A percentile compares a stretch with the other conserved stretches of the same genome.
These are phyloP conservation scores for Yponomeuta sedellus DNA, from an alignment of 2,888 invertebrate species.

Conservation along the genomic window DNA sequence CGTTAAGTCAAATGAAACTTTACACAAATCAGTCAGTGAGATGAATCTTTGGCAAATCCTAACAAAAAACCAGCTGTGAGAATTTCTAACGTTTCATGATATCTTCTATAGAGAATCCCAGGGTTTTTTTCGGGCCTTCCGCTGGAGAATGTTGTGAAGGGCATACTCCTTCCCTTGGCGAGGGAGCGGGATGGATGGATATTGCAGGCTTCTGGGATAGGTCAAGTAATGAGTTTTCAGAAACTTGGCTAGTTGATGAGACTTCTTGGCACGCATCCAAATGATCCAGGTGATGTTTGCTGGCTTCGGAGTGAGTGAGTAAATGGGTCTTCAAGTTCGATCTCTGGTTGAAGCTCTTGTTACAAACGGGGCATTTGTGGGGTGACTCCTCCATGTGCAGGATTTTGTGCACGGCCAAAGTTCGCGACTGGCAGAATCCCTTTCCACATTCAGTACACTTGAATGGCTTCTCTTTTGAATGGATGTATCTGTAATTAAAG, in stretches of 20 bases:
- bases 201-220: constrained; percentile 73
- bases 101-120: constrained; percentile 92
- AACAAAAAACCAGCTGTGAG: not conserved
- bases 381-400: constrained; percentile 95
- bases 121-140: constrained; percentile 59
- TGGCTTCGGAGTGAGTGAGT: constrained; percentile 87
- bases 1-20: constrained; percentile 14
- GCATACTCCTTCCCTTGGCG: constrained; percentile 38
- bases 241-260: constrained; percentile 65
- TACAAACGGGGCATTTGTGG: constrained; percentile 93
- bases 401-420: constrained; percentile 96
- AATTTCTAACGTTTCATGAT: constrained; percentile 86
- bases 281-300: constrained; percentile 67
- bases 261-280: constrained; percentile 72
- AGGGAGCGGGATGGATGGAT: constrained; percentile 42
- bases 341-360: constrained; percentile 93
- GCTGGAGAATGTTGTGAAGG: constrained; percentile 52
- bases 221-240: constrained; percentile 70
- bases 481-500: constrained; percentile 88
- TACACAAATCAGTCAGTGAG: constrained; percentile 34
- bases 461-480: constrained; percentile 98
- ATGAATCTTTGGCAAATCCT: constrained; percentile 22
- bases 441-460: constrained; percentile 98
- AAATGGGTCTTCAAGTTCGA: constrained; percentile 94
- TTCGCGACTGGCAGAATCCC: constrained; percentile 98